A percentile compares a stretch with the other conserved stretches of the same genome.
phyloP scores from a whole-genome alignment of 2,113 vertebrate species.

The Leucopternis melanops region DNA sequence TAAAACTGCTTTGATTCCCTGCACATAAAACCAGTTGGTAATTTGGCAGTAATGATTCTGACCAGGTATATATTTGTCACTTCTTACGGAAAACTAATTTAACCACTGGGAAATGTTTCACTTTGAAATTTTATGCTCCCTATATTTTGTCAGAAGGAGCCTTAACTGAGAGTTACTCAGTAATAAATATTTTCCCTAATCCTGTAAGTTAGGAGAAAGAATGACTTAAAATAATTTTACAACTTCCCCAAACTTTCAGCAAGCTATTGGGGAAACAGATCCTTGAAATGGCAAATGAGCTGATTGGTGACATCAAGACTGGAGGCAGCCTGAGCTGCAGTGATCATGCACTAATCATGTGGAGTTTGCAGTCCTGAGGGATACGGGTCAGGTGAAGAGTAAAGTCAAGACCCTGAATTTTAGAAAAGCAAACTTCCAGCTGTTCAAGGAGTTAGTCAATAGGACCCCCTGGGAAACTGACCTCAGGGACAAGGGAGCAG shows the following conservation, averaged over 20 bases:
- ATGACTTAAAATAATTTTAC: constrained; percentile 14
- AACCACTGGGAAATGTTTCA: neutral
- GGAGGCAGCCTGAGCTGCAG: neutral
- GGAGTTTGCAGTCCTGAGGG: too few relatives aligned
- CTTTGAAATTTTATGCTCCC: neutral
- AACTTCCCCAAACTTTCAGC: neutral
- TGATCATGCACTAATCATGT: too few relatives aligned
- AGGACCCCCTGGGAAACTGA: too few relatives aligned
- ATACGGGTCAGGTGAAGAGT: too few relatives aligned
- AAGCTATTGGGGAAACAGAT: neutral
- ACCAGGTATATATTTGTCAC: neutral
- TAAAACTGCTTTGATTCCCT: neutral
- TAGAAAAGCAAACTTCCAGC: too few relatives aligned
- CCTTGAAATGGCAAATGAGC: too few relatives aligned
- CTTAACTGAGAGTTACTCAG: neutral
- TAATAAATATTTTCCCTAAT: constrained; percentile 22
- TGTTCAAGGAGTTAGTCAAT: too few relatives aligned
- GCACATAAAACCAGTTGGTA: neutral
- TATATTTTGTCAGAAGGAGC: neutral
- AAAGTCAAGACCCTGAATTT: too few relatives aligned
- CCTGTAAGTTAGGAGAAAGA: neutral
- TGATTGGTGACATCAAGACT: too few relatives aligned
- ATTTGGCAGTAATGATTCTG: neutral
- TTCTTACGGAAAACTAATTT: neutral
- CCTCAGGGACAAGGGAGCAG: too few relatives aligned